Evolutionary conservation across 2,888 invertebrate genomes (phyloP), one percentile per base, ranked within the genome.

Genomic region (Gymnoscelis rufifasciata): DNA sequence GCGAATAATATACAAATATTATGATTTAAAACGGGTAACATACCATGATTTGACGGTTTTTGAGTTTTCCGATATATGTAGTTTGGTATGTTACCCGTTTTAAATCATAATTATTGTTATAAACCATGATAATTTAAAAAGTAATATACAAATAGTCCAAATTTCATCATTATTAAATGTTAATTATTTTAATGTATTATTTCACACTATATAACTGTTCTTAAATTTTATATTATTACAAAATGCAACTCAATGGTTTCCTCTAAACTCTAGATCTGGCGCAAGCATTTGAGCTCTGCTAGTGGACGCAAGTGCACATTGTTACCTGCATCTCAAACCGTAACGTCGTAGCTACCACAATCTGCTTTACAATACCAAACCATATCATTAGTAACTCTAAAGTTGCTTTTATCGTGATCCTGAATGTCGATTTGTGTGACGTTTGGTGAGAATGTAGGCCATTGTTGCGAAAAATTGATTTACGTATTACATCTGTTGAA

Each of bases 391-490:
- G 1, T 0, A 1, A 14, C 61, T 59, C n/a, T 33, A 33, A 54
- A 57, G 62, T 57, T 48, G 10, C 27, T 27, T 50, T 59, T 64
- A 1, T 8, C 24, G 35, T 58, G 39, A 13, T 12, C 1, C 7
- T 19, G 1, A 3, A 4, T 4, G 12, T 23, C 23, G 3, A 39
- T 51, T 59, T 71, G 52, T 1, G 52, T 6, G 52, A 39, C 54
- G 53, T 48, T 19, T 15, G 43, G 24, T 48, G 26, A 52, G 54
- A 43, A 24, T 47, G 40, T 52, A 46, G 47, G 46, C 71, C 63
- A 78, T 83, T 83, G 82, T 86, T 86, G 84, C 84, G 84, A 83
- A 84, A 84, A 86, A 86, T 83, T 86, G 83, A 86, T 86, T 86
- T 86, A 86, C 78, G 82, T 70, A 74, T 71, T 69, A 78, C 83